Evolutionary conservation across 1,140 invertebrate species (phyloP).

Genomic region (Neodiprion pinetum): DNA sequence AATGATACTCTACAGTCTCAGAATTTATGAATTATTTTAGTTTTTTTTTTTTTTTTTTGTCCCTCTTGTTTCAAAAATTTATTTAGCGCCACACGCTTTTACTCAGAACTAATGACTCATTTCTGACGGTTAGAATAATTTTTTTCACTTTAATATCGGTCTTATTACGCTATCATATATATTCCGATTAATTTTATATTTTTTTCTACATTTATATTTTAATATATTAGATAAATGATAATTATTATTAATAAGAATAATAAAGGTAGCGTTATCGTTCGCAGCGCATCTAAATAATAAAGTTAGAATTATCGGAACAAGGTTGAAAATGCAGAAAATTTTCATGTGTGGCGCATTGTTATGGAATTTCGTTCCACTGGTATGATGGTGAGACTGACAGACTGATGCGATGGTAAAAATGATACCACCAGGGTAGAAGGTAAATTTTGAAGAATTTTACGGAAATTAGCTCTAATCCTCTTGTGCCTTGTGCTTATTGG

Average conservation of each 20-base stretch:
- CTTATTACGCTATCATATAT: not conserved
- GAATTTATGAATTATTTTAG: slow-evolving; percentile 26
- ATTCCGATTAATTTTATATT: slow-evolving; percentile 19
- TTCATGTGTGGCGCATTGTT: slow-evolving; percentile 47
- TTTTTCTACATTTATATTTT: slow-evolving; percentile 19
- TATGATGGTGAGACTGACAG: slow-evolving; percentile 24
- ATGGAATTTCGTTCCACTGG: slow-evolving; percentile 44
- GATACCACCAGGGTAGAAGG: slow-evolving; percentile 25
- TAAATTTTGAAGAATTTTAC: slow-evolving; percentile 9
- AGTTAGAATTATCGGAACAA: not conserved
- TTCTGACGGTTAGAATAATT: not conserved
- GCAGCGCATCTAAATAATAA: no score
- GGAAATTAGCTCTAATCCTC: slow-evolving; percentile 16
- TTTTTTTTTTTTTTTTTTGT: not conserved
- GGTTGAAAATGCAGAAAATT: not conserved
- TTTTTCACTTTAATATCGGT: slow-evolving; percentile 21
- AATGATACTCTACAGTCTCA: slow-evolving; percentile 35
- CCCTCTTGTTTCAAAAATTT: slow-evolving; percentile 45
- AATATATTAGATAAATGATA: slow-evolving; percentile 12
- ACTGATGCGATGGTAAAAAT: slow-evolving; percentile 32
- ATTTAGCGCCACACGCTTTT: slow-evolving; percentile 47
- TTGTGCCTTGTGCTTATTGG: slow-evolving; percentile 28
- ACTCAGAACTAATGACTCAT: slow-evolving; percentile 13
- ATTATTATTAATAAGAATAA: not conserved
- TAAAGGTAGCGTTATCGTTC: not conserved